A percentile compares a stretch with the other conserved stretches of the same genome.
Evolutionary conservation across 2,797 vertebrate genomes (phyloP).

Genomic region (Huso huso): DNA sequence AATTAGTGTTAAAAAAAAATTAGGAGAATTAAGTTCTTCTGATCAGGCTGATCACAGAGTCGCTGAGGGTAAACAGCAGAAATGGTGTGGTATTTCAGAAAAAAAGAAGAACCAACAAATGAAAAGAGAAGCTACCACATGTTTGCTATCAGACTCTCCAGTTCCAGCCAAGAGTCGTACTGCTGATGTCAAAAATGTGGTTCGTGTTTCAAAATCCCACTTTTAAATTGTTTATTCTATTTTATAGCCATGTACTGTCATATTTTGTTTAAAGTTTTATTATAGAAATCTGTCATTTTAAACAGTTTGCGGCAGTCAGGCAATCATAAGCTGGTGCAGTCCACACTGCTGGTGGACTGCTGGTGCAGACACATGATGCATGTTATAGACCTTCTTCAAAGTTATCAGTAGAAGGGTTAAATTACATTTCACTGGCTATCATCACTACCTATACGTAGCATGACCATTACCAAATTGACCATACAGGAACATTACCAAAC

Average conservation of each 20-base stretch:
- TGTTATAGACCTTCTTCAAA: too few species aligned
- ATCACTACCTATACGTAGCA: too few species aligned
- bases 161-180: background rate
- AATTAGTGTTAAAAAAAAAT: conserved; percentile 28
- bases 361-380: too few species aligned
- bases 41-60: conserved; percentile 3
- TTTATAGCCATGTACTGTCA: background rate
- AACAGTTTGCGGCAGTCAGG: conserved; percentile 31
- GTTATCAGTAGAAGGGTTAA: too few species aligned
- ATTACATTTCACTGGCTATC: too few species aligned
- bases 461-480: too few species aligned
- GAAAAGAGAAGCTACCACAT: conserved; percentile 29
- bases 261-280: background rate
- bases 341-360: too few species aligned
- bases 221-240: conserved; percentile 1
- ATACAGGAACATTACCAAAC: too few species aligned
- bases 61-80: conserved; percentile 21
- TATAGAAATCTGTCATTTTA: background rate
- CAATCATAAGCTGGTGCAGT: too few species aligned
- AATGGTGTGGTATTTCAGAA: background rate
- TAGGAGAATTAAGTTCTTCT: conserved; percentile 17
- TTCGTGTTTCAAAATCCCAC: background rate
- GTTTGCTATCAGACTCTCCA: conserved; percentile 17
- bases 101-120: background rate
- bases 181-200: background rate